Percentiles rank a stretch among this genome's conserved stretches.
phyloP scores from a whole-genome alignment of 1,140 invertebrate genomes.

The Sweltsa coloradensis region DNA sequence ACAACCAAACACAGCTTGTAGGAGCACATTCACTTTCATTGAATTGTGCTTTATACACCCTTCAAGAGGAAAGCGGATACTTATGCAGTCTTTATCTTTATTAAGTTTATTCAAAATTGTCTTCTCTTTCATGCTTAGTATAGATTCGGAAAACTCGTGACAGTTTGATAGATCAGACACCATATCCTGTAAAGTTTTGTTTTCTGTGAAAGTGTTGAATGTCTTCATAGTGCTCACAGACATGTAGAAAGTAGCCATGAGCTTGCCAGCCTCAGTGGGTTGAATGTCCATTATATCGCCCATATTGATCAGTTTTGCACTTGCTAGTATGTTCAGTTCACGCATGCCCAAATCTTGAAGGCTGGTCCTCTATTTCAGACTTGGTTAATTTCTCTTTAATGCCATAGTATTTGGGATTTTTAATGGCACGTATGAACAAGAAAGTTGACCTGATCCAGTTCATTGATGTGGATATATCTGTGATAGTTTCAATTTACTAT shows the following conservation, averaged over 20 bases:
- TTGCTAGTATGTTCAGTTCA: slow-evolving; percentile 40
- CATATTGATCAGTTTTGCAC: slow-evolving; percentile 37
- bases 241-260: slow-evolving; percentile 53
- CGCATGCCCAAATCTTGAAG: slow-evolving; percentile 45
- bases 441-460: slow-evolving; percentile 70
- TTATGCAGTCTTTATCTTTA: slow-evolving; percentile 35
- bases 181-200: slow-evolving; percentile 31
- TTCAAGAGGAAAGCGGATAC: slow-evolving; percentile 44
- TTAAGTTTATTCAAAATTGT: slow-evolving; percentile 45
- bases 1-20: slow-evolving; percentile 59
- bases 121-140: slow-evolving; percentile 45
- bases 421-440: slow-evolving; percentile 55
- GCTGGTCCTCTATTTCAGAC: slow-evolving; percentile 45
- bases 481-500: slow-evolving; percentile 59
- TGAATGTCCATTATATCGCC: slow-evolving; percentile 36
- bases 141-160: slow-evolving; percentile 46
- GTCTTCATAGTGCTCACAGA: slow-evolving; percentile 48
- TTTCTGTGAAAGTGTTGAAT: slow-evolving; percentile 37
- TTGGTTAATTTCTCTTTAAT: slow-evolving; percentile 31
- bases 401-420: slow-evolving; percentile 57
- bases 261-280: slow-evolving; percentile 36
- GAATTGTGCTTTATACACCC: slow-evolving; percentile 46
- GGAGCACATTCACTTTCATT: slow-evolving; percentile 55
- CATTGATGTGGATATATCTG: slow-evolving; percentile 54
- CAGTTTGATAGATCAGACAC: slow-evolving; percentile 36